phyloP scores from a whole-genome alignment of 2,113 vertebrate species.

The Hemiscyllium ocellatum region DNA sequence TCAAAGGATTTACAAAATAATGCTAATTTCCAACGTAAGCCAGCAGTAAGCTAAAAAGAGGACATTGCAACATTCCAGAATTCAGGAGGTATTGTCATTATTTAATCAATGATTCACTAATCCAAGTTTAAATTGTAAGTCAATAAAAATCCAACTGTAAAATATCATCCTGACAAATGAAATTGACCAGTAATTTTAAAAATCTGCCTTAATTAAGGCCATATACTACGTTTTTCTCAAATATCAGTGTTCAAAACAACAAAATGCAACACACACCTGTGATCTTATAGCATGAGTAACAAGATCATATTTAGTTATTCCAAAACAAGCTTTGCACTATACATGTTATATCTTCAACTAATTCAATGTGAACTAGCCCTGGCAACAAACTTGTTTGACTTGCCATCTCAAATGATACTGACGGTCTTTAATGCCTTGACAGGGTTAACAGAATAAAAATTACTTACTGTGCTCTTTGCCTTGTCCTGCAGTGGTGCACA shows the following conservation, averaged over 20 bases:
- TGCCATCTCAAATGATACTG: not conserved
- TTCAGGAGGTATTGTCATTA: not conserved
- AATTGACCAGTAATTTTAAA: not conserved
- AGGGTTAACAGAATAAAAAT: constrained; percentile 7
- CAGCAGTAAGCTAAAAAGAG: not conserved
- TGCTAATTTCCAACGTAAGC: not conserved
- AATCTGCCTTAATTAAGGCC: not conserved
- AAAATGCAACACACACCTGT: not conserved
- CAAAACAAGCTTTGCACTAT: too few relatives aligned
- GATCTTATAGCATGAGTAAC: not conserved
- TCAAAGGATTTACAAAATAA: not conserved
- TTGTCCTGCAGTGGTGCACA: constrained; percentile 74
- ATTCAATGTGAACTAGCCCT: not conserved
- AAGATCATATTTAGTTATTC: not conserved
- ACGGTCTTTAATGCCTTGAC: not conserved
- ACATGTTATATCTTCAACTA: not conserved
- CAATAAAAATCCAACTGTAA: not conserved
- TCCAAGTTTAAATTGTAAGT: not conserved
- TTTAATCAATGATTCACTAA: not conserved
- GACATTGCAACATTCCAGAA: not conserved
- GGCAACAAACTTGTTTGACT: not conserved
- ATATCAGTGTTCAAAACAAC: not conserved
- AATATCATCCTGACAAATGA: not conserved
- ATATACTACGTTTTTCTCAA: not conserved
- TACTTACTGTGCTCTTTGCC: constrained; percentile 94